Evolutionary conservation across 2,113 vertebrate genomes (phyloP).

Genomic region (Poeciliopsis occidentalis): DNA sequence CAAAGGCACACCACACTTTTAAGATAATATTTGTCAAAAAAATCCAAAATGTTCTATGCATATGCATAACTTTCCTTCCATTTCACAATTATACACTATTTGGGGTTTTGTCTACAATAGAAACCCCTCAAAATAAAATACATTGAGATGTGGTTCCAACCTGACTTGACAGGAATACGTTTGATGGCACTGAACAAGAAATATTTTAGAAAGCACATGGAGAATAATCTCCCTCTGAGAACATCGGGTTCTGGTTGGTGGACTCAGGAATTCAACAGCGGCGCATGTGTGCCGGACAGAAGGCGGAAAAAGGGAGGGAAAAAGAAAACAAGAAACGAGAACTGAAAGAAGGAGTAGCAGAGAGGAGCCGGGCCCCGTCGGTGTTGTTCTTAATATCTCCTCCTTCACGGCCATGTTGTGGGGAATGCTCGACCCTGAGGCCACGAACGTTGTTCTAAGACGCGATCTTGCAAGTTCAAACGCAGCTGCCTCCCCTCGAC

Average conservation of each 20-base stretch:
- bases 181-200: neutral
- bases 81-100: neutral
- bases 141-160: neutral
- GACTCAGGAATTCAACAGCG: conserved; percentile 13
- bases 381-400: conserved; percentile 24
- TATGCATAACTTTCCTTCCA: neutral
- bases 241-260: neutral
- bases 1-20: neutral
- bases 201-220: neutral
- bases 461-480: conserved; percentile 46
- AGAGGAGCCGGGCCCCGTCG: conserved; percentile 12
- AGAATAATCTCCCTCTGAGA: neutral
- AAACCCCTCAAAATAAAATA: no score
- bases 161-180: neutral
- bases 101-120: neutral
- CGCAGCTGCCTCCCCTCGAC: conserved; percentile 39
- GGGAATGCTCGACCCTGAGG: conserved; percentile 51
- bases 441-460: conserved; percentile 55
- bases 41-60: no score
- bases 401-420: conserved; percentile 20
- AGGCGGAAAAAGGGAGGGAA: conserved; percentile 13
- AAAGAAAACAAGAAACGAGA: conserved; percentile 20
- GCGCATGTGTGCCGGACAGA: conserved; percentile 16
- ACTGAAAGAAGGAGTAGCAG: conserved; percentile 2
- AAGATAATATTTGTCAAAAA: neutral